phyloP scores from a whole-genome alignment of 2,888 invertebrate species.

The Acanthacorydalis orientalis region DNA sequence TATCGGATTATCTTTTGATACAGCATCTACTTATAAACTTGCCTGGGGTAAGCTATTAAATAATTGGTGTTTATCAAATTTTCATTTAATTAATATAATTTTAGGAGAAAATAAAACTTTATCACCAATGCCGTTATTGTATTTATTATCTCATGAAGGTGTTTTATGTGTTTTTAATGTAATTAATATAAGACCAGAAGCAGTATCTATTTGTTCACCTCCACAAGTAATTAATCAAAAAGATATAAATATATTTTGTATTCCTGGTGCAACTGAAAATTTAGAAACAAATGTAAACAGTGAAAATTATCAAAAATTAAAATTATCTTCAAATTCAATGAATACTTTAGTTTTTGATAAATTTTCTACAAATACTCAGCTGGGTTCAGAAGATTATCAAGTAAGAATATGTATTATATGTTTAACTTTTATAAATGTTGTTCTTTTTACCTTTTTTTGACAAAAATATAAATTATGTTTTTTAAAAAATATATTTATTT shows the following conservation, averaged over 20 bases:
- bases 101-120: conserved; percentile 41
- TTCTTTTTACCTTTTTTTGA: no score
- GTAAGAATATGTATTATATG: no score
- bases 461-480: no score
- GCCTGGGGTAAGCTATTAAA: conserved; percentile 36
- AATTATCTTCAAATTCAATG: neutral
- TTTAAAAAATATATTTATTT: no score
- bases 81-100: conserved; percentile 9
- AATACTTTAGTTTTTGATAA: no score
- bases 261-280: neutral
- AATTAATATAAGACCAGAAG: conserved; percentile 45
- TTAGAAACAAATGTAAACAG: neutral
- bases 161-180: conserved; percentile 61
- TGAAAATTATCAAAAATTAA: neutral
- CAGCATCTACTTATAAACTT: conserved; percentile 45
- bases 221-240: conserved; percentile 31
- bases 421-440: no score
- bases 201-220: conserved; percentile 41
- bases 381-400: no score
- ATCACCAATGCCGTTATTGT: conserved; percentile 61
- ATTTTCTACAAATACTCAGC: no score
- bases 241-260: conserved; percentile 11
- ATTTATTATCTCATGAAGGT: conserved; percentile 62
- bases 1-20: conserved; percentile 60
- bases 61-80: conserved; percentile 6